phyloP scores from a whole-genome alignment of 53 echinoderm and acorn worm genomes.

The Glandiceps talaboti region DNA sequence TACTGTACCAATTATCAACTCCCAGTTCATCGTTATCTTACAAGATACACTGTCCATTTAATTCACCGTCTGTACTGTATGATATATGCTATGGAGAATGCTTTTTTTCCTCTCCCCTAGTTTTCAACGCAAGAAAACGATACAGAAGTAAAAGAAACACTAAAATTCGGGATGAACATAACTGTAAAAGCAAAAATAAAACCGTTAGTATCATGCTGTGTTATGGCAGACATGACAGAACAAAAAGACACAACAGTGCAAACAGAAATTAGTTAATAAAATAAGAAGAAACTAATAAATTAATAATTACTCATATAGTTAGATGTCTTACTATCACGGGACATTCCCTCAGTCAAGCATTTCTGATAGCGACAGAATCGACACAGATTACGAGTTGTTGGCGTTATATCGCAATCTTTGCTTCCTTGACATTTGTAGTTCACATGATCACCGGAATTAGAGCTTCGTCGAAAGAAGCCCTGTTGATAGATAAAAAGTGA shows the following conservation, averaged over 20 bases:
- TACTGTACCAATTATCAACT: no score
- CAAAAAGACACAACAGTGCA: background rate
- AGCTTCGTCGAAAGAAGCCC: slow-evolving; percentile 73
- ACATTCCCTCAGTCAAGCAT: slow-evolving; percentile 61
- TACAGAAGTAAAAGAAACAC: no score
- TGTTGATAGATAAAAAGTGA: no score
- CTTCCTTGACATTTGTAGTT: slow-evolving; percentile 44
- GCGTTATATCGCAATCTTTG: slow-evolving; percentile 46
- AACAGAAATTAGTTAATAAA: background rate
- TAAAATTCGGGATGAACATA: no score
- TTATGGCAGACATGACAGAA: background rate
- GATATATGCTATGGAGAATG: no score
- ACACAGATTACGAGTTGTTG: slow-evolving; percentile 53
- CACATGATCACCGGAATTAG: slow-evolving; percentile 26
- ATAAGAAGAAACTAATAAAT: background rate
- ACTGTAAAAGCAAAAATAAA: no score
- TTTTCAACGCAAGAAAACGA: no score
- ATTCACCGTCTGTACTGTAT: no score
- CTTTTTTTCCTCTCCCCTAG: no score
- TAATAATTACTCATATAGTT: background rate
- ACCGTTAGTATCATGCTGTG: background rate
- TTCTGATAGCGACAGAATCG: slow-evolving; percentile 71
- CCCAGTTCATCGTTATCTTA: no score
- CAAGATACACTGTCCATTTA: no score
- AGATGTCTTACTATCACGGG: slow-evolving; percentile 36